Evolutionary conservation across 2,888 invertebrate species (phyloP).

Genomic region (Plebejus argus): DNA sequence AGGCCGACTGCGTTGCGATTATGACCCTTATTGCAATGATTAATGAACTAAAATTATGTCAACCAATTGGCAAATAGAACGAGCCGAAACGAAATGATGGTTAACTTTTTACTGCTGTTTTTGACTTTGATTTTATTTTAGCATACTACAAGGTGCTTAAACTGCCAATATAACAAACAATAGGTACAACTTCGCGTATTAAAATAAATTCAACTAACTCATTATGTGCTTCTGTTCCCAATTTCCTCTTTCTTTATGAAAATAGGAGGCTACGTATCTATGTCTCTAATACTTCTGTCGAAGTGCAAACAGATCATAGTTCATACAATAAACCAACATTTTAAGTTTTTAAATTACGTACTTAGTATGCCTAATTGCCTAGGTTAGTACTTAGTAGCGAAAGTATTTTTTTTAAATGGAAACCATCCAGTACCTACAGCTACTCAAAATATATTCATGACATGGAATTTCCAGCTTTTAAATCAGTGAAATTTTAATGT

Average conservation of each 20-base stretch:
- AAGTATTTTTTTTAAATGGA: neutral
- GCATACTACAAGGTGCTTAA: neutral
- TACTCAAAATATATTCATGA: neutral
- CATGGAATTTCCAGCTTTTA: neutral
- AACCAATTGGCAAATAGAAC: neutral
- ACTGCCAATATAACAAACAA: neutral
- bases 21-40: neutral
- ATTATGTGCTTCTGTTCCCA: neutral
- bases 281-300: too few relatives aligned
- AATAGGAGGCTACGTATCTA: too few relatives aligned
- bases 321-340: too few relatives aligned
- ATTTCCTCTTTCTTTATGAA: neutral
- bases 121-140: neutral
- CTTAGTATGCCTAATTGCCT: neutral
- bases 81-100: conserved; percentile 1
- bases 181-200: too few relatives aligned
- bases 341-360: neutral
- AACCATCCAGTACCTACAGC: neutral
- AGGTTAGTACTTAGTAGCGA: neutral
- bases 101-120: neutral
- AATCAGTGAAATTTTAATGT: neutral
- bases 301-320: too few relatives aligned
- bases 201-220: too few relatives aligned
- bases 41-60: neutral
- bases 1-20: neutral